Base-by-base conservation (phyloP, 2,113 vertebrate genomes). In the Leptobrachium leishanense region DNA sequence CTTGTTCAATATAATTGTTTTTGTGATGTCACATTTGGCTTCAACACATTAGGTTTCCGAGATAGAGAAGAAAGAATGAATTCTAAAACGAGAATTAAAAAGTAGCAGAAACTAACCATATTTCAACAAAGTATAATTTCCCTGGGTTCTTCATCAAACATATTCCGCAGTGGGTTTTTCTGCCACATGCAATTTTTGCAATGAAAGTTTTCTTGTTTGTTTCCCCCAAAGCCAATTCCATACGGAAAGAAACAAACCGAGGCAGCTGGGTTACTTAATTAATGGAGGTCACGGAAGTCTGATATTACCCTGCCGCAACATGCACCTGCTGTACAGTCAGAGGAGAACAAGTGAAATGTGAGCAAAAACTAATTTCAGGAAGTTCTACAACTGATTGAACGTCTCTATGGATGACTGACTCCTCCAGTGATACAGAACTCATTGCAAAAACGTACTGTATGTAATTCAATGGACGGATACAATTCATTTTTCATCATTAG, bases 401-500 rank as follows among this genome's bases (percentile, higher is more conserved):
- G 40, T 43, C 11, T 40, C 15, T 55, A 79, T 8, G 40, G 77
- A 80, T 68, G 71, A 59, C 20, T 41, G 42, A 43, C 77, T 67
- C 10, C 13, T 40, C 68, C 70, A 74, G 42, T 59, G 64, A 80
- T 80, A 74, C n/a, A 46, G 10, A 67, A 15, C 69, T 68, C 20
- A 55, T 57, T 44, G 70, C 55, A 59, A 15, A 59, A 73, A 80
- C 53, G 5, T 73, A 44, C 73, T 46, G 70, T 67, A 71, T 11
- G 40, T 68, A 68, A 68, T 43, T 62, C 53, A 44, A 9, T 73
- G 59, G 64, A 74, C 73, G 57, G n/a, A 74, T 80, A 55, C 50
- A 67, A 6, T 12, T n/a, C 53, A 80, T 68, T 57, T 20, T 59
- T 80, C 64, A 57, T 79, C 63, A 73, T 74, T 68, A 68, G 55